phyloP scores from a whole-genome alignment of 1,140 invertebrate species.

The Drosophila suzukii region DNA sequence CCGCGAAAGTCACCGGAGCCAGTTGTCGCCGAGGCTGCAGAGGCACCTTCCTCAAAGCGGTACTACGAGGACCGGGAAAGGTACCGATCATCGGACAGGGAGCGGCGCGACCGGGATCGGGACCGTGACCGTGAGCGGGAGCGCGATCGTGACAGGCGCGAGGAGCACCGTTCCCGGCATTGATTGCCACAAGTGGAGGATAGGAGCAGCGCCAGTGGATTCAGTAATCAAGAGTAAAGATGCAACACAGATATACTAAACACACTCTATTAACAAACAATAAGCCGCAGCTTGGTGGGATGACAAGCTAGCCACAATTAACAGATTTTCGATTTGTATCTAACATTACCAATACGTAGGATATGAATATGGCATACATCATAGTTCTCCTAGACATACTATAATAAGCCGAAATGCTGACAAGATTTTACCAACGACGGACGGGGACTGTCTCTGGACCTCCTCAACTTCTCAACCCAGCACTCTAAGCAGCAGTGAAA shows the following conservation, averaged over 20 bases:
- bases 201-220: conserved; percentile 19
- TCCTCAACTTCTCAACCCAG: conserved; percentile 4
- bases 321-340: conserved; percentile 75
- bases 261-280: conserved; percentile 65
- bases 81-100: conserved; percentile 89
- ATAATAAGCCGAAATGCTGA: conserved; percentile 75
- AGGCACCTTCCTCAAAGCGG: conserved; percentile 85
- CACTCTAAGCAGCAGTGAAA: conserved; percentile 1
- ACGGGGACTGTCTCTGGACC: conserved; percentile 19
- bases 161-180: conserved; percentile 90
- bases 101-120: conserved; percentile 88
- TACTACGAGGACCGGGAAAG: conserved; percentile 92
- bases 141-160: conserved; percentile 88
- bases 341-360: conserved; percentile 83
- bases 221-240: conserved; percentile 62
- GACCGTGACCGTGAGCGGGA: conserved; percentile 88
- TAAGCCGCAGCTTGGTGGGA: conserved; percentile 51
- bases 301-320: conserved; percentile 59
- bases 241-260: conserved; percentile 49
- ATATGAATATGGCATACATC: conserved; percentile 76
- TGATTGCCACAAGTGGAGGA: conserved; percentile 78
- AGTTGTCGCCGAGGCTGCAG: conserved; percentile 85
- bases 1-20: conserved; percentile 86
- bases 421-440: conserved; percentile 47
- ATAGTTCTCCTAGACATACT: conserved; percentile 80